Base-by-base conservation (phyloP, 2,797 vertebrate species). In the Sebastolobus altivelis region DNA sequence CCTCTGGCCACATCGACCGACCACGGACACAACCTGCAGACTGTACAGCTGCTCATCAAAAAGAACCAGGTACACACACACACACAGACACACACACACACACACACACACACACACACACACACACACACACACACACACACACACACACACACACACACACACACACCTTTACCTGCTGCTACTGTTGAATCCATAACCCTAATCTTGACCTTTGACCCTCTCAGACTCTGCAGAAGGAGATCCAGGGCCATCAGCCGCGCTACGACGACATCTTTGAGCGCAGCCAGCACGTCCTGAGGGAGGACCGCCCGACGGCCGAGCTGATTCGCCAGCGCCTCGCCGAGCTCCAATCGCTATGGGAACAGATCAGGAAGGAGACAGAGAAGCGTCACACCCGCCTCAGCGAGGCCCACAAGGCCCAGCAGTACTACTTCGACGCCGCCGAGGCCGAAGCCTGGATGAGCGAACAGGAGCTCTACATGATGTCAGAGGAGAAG, bases 401-500 rank as follows among this genome's bases (percentile, higher is more conserved):
- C 12, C 96, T 99, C 1, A 97, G 97, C 93, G 97, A 99, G 89
- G 97, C 98, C 0, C 98, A 98, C 94, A 90, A 96, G 90, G 98
- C 98, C 3, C 98, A 99, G 95, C 98, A 98, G 93, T 99, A 99
- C 91, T 99, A 99, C 1, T 99, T 99, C 0, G 98, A 98, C 0
- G 96, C 94, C 0, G 98, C 98, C 0, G 98, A 99, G 90, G 98
- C 98, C 0, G 98, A 99, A 88, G 98, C 98, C 8, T 99, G 98
- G 98, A 99, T 99, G 98, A 99, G 98, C 0, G 98, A 99, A 63
- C 98, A 99, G 94, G 98, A 99, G 89, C 97, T 99, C 20, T 99
- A 99, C 91, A 99, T 99, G 98, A 99, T 99, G 98, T 99, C 98
- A 1, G 98, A 99, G 91, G 98, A 99, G 94, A 99, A 99, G 93